Base-by-base conservation (phyloP, 2,888 invertebrate genomes). In the Lacanobia wlatinum region DNA sequence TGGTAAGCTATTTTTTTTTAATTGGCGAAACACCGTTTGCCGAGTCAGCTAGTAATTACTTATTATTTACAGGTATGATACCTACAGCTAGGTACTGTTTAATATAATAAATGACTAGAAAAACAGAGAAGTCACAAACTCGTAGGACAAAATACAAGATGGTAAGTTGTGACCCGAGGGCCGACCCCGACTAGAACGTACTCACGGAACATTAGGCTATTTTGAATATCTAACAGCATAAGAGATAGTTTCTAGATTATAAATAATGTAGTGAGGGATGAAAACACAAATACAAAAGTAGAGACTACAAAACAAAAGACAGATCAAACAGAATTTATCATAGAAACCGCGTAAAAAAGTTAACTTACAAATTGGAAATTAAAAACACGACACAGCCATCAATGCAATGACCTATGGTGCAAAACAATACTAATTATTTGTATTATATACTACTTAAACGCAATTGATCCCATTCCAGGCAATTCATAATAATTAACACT, bases 391-490 rank as follows among this genome's bases (percentile, higher is more conserved):
- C 80, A 86, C 82, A 83, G 87, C 79, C 79, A 80, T 77, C 69
- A 82, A 72, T 75, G 69, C 68, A 82, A 79, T 79, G 76, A 83
- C 77, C 55, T 78, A 77, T 46, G 69, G 84, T 88, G 90, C 87
- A 87, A 88, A 88, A 80, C 80, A 85, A 85, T 77, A 83, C 82
- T 84, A 85, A 84, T 82, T 85, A 78, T 83, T 76, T 80, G 70
- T 86, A 85, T 80, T 86, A 87, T 89, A 90, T 86, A 87, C 93
- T 94, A 94, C 94, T 94, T 95, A 95, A 94, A 94, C 90, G 92
- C 93, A 95, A 94, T 96, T 96, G 96, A 92, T 96, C 96, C 96
- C 96, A 85, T 89, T 94, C 96, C 95, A 96, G 96, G 94, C 96
- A 94, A 91, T 93, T 92, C 89, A 92, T 92, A 91, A 91, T 88